These are phyloP conservation scores for Molossus molossus DNA, from an alignment of 2,797 vertebrate genomes.

Conservation along the genomic window DNA sequence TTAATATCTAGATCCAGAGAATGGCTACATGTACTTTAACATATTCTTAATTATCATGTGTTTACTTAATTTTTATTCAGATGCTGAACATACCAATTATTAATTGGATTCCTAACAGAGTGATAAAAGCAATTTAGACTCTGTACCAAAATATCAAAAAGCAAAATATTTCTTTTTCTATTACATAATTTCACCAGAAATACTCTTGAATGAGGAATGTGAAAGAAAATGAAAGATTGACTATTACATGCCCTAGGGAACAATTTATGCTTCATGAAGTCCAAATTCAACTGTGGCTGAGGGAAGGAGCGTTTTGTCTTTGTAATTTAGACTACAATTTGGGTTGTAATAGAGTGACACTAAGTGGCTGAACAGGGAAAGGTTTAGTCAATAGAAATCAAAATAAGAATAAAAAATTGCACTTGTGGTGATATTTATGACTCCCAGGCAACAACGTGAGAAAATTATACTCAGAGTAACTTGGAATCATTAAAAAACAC, in stretches of 20 bases:
- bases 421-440: constrained; percentile 75
- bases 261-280: background rate
- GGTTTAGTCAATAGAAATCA: constrained; percentile 82
- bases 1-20: constrained; percentile 27
- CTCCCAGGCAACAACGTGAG: constrained; percentile 14
- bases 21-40: background rate
- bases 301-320: constrained; percentile 54
- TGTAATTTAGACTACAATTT: constrained; percentile 74
- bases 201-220: constrained; percentile 64
- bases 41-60: constrained; percentile 29
- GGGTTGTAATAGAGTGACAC: constrained; percentile 75
- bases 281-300: constrained; percentile 15
- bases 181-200: constrained; percentile 58
- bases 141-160: constrained; percentile 19
- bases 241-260: constrained; percentile 22
- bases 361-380: constrained; percentile 83
- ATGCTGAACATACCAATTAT: background rate
- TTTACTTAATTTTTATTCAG: constrained; percentile 45
- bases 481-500: constrained; percentile 58
- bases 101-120: constrained; percentile 34
- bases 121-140: constrained; percentile 53
- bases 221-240: constrained; percentile 58
- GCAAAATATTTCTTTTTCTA: constrained; percentile 64
- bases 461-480: constrained; percentile 68
- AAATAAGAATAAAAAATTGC: constrained; percentile 78